phyloP scores from a whole-genome alignment of 2,888 invertebrate species.

The Orgyia antiqua region DNA sequence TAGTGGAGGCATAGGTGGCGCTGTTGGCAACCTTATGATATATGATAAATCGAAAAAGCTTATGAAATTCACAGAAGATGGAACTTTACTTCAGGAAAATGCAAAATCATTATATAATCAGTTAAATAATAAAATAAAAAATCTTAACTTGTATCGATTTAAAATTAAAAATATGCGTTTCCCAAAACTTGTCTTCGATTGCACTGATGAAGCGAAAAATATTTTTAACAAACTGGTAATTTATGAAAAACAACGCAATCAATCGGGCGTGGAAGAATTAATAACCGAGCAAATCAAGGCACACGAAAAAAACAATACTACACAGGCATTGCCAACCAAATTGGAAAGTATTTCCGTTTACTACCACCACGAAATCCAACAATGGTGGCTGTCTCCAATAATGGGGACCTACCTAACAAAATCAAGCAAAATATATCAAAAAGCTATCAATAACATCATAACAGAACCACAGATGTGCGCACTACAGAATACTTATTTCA shows the following conservation, averaged over 20 bases:
- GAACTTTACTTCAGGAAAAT: slow-evolving; percentile 1
- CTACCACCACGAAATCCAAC: slow-evolving; percentile 15
- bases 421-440: slow-evolving; percentile 6
- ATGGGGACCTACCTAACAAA: slow-evolving; percentile 3
- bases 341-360: slow-evolving; percentile 12
- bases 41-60: slow-evolving; percentile 8
- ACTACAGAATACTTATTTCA: slow-evolving; percentile 2
- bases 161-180: slow-evolving; percentile 10
- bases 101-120: slow-evolving; percentile 5
- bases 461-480: slow-evolving; percentile 8
- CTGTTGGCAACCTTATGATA: slow-evolving; percentile 14
- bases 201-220: slow-evolving; percentile 4
- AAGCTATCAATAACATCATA: slow-evolving; percentile 7
- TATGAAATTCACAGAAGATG: slow-evolving; percentile 9
- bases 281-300: slow-evolving; percentile 10
- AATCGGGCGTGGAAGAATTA: slow-evolving; percentile 6
- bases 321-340: slow-evolving; percentile 1
- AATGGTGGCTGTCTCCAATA: slow-evolving; percentile 12
- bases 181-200: slow-evolving; percentile 13
- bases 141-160: slow-evolving; percentile 12
- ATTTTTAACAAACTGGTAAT: slow-evolving; percentile 14
- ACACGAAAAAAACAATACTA: not conserved
- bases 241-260: slow-evolving; percentile 16
- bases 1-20: slow-evolving; percentile 12
- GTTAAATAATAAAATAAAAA: slow-evolving; percentile 1